These are phyloP conservation scores for Poecilia picta DNA, from an alignment of 2,797 vertebrate species.

Conservation along the genomic window DNA sequence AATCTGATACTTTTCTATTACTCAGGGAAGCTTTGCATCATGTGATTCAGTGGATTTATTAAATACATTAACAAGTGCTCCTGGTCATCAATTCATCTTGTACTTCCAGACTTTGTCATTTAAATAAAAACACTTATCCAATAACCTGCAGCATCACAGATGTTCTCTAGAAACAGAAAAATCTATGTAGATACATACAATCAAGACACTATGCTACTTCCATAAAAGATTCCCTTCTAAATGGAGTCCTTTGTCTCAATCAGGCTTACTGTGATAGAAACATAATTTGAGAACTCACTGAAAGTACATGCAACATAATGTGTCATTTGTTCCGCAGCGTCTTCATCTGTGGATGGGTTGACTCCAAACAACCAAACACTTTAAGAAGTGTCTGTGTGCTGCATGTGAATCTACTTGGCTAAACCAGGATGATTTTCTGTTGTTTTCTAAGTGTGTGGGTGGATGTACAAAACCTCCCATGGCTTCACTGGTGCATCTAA, in stretches of 20 bases:
- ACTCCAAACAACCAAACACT: conserved; percentile 2
- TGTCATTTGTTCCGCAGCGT: not conserved
- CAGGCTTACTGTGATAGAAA: not conserved
- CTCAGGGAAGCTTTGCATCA: not conserved
- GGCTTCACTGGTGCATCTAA: conserved; percentile 29
- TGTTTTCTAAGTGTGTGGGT: conserved; percentile 16
- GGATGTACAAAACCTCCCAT: conserved; percentile 3
- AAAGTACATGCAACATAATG: not conserved
- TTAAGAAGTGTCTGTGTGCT: conserved; percentile 12
- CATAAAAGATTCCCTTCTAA: not conserved
- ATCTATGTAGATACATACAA: not conserved
- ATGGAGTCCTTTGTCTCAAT: not conserved
- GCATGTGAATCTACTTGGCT: not conserved
- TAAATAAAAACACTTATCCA: conserved; percentile 24
- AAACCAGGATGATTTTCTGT: conserved; percentile 32
- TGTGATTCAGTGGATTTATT: not conserved
- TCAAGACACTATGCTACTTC: conserved; percentile 5
- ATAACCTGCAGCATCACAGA: conserved; percentile 19
- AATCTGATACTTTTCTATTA: not conserved
- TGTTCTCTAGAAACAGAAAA: not conserved
- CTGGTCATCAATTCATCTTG: not conserved
- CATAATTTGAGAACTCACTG: not conserved
- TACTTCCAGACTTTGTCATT: not conserved
- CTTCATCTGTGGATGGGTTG: conserved; percentile 5
- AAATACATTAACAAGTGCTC: not conserved